Evolutionary conservation across 92 coral and sea anemone genomes (phyloP).

Genomic region (Phymanthus crucifer): DNA sequence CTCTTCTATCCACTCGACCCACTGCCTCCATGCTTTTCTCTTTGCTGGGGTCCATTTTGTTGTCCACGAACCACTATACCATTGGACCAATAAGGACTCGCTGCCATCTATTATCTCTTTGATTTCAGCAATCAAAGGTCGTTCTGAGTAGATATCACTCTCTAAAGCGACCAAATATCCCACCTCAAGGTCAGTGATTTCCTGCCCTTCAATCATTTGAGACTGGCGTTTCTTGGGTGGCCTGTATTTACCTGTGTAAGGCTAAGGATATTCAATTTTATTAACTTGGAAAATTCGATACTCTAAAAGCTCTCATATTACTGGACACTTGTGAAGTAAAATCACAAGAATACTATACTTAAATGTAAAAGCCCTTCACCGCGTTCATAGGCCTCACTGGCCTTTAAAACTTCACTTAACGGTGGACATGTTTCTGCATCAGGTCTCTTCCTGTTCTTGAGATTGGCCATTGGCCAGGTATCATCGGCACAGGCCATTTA

Average conservation of each 20-base stretch:
- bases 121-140: conserved; percentile 36
- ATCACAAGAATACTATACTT: not conserved
- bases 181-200: conserved; percentile 1
- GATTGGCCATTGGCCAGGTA: conserved; percentile 51
- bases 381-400: conserved; percentile 32
- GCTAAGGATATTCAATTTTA: not conserved
- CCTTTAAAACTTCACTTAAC: conserved; percentile 21
- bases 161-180: conserved; percentile 45
- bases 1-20: conserved; percentile 29
- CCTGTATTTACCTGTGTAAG: not conserved
- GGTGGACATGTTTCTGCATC: not conserved
- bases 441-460: conserved; percentile 14
- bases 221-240: not conserved
- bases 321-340: no score
- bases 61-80: conserved; percentile 46
- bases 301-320: no score
- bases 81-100: conserved; percentile 7
- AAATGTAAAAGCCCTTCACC: conserved; percentile 41
- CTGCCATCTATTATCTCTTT: no score
- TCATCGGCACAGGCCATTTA: conserved; percentile 40
- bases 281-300: no score
- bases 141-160: conserved; percentile 26
- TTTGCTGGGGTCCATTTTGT: conserved; percentile 32
- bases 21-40: conserved; percentile 24
- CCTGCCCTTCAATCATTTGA: not conserved